Evolutionary conservation across 1,140 invertebrate species (phyloP).

Genomic region (Globodera rostochiensis): DNA sequence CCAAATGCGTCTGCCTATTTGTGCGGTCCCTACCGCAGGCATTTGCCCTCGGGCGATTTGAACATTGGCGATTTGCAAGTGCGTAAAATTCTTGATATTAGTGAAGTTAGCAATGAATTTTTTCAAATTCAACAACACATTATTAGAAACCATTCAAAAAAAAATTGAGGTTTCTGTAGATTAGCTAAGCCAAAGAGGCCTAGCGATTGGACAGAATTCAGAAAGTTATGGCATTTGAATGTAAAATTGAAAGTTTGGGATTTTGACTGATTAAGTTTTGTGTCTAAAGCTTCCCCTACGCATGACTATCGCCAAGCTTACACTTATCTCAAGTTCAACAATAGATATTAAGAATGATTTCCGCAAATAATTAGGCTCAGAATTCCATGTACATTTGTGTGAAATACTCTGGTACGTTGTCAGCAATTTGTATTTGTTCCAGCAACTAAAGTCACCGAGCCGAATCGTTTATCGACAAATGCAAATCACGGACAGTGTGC

Average conservation of each 20-base stretch:
- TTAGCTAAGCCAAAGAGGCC: background rate
- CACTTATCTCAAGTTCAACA: too few relatives aligned
- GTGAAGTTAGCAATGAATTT: background rate
- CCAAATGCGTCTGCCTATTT: conserved; percentile 50
- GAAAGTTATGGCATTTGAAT: too few relatives aligned
- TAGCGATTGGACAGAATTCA: background rate
- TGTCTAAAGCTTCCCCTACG: too few relatives aligned
- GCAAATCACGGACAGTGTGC: conserved; percentile 25
- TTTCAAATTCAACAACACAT: background rate
- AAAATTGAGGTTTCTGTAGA: background rate
- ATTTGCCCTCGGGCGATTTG: conserved; percentile 27
- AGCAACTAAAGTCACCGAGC: conserved; percentile 26
- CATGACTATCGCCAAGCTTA: too few relatives aligned
- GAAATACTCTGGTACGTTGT: too few relatives aligned
- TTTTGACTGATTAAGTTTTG: too few relatives aligned
- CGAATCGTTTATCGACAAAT: conserved; percentile 35
- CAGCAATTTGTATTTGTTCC: background rate
- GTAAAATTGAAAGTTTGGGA: background rate
- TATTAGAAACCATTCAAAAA: background rate
- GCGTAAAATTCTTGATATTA: too few relatives aligned
- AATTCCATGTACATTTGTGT: too few relatives aligned
- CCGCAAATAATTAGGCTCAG: too few relatives aligned
- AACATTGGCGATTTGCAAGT: conserved; percentile 28
- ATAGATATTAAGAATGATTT: too few relatives aligned
- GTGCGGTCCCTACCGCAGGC: conserved; percentile 52